These are phyloP conservation scores for Rhinoptilus africanus DNA, from an alignment of 2,113 vertebrate genomes.

Conservation along the genomic window DNA sequence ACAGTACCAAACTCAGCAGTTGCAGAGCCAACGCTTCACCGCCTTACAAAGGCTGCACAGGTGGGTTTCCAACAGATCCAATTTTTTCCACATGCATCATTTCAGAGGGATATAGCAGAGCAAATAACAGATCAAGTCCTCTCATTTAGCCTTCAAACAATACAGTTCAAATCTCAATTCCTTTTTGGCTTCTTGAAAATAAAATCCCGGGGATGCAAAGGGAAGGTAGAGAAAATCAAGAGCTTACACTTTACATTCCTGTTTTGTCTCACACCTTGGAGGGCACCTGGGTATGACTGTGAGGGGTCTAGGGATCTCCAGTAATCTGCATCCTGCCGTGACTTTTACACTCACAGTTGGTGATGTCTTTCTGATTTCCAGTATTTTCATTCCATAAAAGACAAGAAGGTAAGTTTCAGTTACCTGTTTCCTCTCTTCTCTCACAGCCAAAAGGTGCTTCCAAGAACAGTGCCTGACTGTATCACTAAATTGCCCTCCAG, in stretches of 20 bases:
- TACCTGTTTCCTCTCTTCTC: background rate
- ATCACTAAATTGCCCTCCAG: background rate
- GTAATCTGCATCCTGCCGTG: background rate
- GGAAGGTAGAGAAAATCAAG: background rate
- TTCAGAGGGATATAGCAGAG: background rate
- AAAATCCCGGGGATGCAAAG: background rate
- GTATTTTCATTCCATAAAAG: background rate
- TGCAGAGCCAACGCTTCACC: background rate
- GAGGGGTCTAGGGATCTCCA: background rate
- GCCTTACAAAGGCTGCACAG: fast-evolving
- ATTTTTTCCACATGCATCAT: background rate
- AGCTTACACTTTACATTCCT: background rate
- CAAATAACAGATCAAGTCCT: background rate
- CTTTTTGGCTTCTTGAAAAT: background rate
- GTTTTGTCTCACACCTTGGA: background rate
- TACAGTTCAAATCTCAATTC: background rate
- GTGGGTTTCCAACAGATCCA: background rate
- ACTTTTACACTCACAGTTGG: background rate
- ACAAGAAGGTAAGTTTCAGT: background rate
- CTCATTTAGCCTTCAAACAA: background rate
- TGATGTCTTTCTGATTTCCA: background rate
- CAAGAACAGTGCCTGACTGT: background rate
- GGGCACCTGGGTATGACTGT: background rate
- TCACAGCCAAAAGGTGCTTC: background rate
- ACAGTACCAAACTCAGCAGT: background rate